Conservation (phyloP, 2,888 invertebrate genomes). For the Pseudanteris insignis region DNA sequence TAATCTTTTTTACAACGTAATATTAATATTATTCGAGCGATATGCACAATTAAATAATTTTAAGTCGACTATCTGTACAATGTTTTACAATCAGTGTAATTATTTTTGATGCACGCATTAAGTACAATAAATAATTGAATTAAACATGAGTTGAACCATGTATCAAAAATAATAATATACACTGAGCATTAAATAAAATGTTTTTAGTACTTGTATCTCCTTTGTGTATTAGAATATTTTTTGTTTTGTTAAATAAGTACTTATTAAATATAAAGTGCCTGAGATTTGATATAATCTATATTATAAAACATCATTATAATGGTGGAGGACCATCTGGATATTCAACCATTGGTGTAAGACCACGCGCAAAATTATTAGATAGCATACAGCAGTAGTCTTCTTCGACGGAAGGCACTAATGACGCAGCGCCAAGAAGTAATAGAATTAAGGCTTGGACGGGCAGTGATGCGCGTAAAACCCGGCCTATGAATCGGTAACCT, state of each 20-base stretch:
- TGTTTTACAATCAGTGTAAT: constrained; percentile 6
- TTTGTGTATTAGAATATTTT: too few relatives aligned
- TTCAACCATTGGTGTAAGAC: constrained; percentile 87
- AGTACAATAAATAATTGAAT: constrained; percentile 41
- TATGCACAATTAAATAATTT: constrained; percentile 18
- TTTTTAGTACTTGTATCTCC: constrained; percentile 1
- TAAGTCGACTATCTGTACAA: constrained; percentile 12
- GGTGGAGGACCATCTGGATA: constrained; percentile 96
- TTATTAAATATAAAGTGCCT: constrained; percentile 10
- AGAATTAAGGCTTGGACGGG: constrained; percentile 95
- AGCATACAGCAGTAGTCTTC: constrained; percentile 87
- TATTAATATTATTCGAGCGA: constrained; percentile 8
- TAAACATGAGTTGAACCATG: constrained; percentile 10
- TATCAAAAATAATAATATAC: constrained; percentile 11
- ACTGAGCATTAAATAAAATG: neutral
- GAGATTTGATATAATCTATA: constrained; percentile 19
- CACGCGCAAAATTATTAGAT: constrained; percentile 82
- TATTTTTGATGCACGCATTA: constrained; percentile 14
- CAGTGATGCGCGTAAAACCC: constrained; percentile 89
- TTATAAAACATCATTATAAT: constrained; percentile 69
- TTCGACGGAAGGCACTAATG: constrained; percentile 88
- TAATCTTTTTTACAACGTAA: constrained; percentile 8
- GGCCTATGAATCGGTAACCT: constrained; percentile 85
- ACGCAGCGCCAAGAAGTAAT: constrained; percentile 90
- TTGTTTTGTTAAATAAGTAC: constrained; percentile 5